phyloP scores from a whole-genome alignment of 1,140 invertebrate species.

The Bombus pyrosoma region DNA sequence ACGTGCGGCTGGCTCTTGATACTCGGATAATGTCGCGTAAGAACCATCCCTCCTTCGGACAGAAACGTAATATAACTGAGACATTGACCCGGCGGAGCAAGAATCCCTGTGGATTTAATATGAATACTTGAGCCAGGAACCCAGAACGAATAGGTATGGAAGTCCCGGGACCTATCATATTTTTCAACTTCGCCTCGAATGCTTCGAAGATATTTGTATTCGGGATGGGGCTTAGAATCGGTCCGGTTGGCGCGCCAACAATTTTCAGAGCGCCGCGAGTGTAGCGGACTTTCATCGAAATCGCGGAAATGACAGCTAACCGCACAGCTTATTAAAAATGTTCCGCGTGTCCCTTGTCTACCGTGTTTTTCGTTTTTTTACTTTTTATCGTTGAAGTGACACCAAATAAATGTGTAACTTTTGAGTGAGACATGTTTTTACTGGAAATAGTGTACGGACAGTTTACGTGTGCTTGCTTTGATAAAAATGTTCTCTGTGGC shows the following conservation, averaged over 20 bases:
- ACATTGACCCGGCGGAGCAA: slow-evolving; percentile 36
- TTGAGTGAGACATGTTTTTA: neutral
- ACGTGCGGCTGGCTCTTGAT: slow-evolving; percentile 23
- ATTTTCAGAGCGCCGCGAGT: neutral
- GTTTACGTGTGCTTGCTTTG: neutral
- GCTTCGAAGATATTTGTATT: slow-evolving; percentile 26
- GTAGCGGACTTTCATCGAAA: neutral
- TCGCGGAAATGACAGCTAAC: neutral
- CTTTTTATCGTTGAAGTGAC: neutral
- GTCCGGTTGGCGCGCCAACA: neutral
- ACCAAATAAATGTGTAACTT: neutral
- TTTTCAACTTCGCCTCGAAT: slow-evolving; percentile 33
- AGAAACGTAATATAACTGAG: slow-evolving; percentile 62
- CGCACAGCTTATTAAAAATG: slow-evolving; percentile 13
- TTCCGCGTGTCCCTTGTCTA: neutral
- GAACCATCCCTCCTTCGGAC: slow-evolving; percentile 35
- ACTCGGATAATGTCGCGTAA: slow-evolving; percentile 57
- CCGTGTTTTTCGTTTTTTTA: neutral
- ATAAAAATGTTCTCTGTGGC: neutral
- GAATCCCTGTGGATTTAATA: slow-evolving; percentile 38
- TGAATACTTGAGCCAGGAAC: slow-evolving; percentile 45
- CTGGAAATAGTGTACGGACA: neutral
- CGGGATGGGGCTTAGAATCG: neutral
- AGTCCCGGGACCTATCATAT: slow-evolving; percentile 16
- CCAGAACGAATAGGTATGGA: slow-evolving; percentile 23